Evolutionary conservation across 2,888 invertebrate genomes (phyloP).

Genomic region (Nesidiocoris tenuis): DNA sequence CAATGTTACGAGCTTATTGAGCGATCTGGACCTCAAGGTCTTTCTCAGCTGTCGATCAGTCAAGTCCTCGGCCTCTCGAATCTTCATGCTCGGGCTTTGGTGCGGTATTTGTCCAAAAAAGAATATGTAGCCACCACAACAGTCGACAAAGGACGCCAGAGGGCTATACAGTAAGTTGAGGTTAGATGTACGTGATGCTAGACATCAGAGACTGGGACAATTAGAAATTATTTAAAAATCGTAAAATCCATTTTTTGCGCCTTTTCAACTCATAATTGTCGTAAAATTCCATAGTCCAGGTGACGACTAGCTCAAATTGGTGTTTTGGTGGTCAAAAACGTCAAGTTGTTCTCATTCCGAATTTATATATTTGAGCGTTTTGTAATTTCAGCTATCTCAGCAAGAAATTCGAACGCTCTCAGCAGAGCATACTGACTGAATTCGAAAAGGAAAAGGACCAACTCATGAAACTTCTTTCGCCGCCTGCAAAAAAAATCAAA

Average conservation of each 20-base stretch:
- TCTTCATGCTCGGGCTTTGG: slow-evolving; percentile 57
- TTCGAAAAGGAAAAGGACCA: slow-evolving; percentile 43
- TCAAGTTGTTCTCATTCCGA: too few species aligned
- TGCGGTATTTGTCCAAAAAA: slow-evolving; percentile 56
- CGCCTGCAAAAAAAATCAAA: slow-evolving; percentile 16
- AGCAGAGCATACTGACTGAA: slow-evolving; percentile 48
- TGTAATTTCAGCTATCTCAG: slow-evolving; percentile 46
- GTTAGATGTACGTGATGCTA: too few species aligned
- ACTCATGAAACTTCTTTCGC: slow-evolving; percentile 36
- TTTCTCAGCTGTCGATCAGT: slow-evolving; percentile 57
- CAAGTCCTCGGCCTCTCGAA: slow-evolving; percentile 56
- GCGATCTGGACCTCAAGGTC: slow-evolving; percentile 58
- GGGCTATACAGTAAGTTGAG: slow-evolving; percentile 50
- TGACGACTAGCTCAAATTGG: too few species aligned
- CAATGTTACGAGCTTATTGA: slow-evolving; percentile 60
- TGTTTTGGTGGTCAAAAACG: too few species aligned
- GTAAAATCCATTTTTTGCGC: too few species aligned
- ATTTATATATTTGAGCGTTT: too few species aligned
- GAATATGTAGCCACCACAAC: slow-evolving; percentile 58
- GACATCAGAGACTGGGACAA: too few species aligned
- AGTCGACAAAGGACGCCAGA: slow-evolving; percentile 61
- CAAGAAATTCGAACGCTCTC: slow-evolving; percentile 43
- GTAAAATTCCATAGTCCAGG: too few species aligned
- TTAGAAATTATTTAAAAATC: too few species aligned
- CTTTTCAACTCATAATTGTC: too few species aligned